Evolutionary conservation across 2,888 invertebrate species (phyloP).

Genomic region (Mythimna pallens): DNA sequence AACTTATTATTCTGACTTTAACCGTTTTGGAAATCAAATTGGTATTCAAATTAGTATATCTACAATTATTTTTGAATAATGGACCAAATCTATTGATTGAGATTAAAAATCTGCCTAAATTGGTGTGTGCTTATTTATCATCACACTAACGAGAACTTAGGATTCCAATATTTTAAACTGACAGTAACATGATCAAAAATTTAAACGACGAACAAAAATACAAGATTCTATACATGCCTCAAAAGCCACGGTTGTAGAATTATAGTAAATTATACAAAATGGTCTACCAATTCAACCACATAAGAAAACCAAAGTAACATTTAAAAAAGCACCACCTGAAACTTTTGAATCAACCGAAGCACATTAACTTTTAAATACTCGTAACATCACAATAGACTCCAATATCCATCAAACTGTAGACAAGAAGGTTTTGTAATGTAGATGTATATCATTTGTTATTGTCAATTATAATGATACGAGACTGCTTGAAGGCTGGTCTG

Average conservation of each 20-base stretch:
- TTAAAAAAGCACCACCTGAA: background rate
- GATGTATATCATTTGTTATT: constrained; percentile 81
- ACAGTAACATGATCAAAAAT: too few relatives aligned
- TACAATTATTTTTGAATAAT: too few relatives aligned
- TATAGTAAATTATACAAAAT: background rate
- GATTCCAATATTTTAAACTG: too few relatives aligned
- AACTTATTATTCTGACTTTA: background rate
- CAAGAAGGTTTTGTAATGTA: constrained; percentile 65
- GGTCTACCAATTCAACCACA: background rate
- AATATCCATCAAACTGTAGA: constrained; percentile 56
- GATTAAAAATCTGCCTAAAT: background rate
- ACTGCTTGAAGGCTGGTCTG: constrained; percentile 66
- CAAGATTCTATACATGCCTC: background rate
- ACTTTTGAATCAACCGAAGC: constrained; percentile 1
- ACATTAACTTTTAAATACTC: constrained; percentile 31
- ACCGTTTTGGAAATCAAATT: constrained; percentile 2
- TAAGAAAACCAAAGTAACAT: background rate
- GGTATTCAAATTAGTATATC: too few relatives aligned
- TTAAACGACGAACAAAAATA: background rate
- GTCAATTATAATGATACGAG: constrained; percentile 82
- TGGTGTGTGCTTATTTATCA: background rate
- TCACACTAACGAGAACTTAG: too few relatives aligned
- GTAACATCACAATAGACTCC: constrained; percentile 40
- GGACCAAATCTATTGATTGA: background rate
- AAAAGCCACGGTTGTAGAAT: background rate